A percentile compares a stretch with the other conserved stretches of the same genome.
phyloP scores from a whole-genome alignment of 2,888 invertebrate genomes.

The Caenorhabditis japonica region DNA sequence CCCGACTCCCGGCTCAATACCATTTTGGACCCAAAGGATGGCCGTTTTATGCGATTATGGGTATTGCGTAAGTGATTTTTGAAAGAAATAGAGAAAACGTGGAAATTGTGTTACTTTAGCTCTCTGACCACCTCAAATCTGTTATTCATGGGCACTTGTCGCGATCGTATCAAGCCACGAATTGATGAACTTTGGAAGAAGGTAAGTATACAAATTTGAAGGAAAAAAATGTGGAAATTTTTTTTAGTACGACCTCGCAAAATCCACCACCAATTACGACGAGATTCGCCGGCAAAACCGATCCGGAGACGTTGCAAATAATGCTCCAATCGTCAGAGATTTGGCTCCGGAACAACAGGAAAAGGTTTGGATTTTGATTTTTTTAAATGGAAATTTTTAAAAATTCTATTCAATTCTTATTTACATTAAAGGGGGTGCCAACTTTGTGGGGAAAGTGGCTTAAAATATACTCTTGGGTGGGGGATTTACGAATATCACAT shows the following conservation, averaged over 20 bases:
- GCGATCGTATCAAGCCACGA: conserved; percentile 65
- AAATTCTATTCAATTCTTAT: too few species aligned
- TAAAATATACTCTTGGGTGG: too few species aligned
- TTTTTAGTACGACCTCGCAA: conserved; percentile 42
- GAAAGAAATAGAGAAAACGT: background rate
- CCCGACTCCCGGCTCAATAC: conserved; percentile 64
- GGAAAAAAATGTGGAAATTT: too few species aligned
- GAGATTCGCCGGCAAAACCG: conserved; percentile 56
- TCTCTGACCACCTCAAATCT: conserved; percentile 67
- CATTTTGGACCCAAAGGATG: conserved; percentile 74
- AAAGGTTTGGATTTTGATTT: too few species aligned
- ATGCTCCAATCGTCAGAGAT: background rate
- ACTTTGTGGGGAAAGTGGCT: too few species aligned
- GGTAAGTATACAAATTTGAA: too few species aligned
- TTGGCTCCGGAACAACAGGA: background rate
- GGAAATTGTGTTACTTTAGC: conserved; percentile 15
- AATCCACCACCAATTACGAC: conserved; percentile 50
- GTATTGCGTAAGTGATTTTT: conserved; percentile 55
- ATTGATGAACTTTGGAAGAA: conserved; percentile 61
- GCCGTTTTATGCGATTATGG: conserved; percentile 72
- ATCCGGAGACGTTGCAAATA: background rate
- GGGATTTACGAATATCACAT: too few species aligned
- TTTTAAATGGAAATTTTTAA: too few species aligned
- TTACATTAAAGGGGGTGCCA: too few species aligned
- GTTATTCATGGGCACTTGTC: conserved; percentile 67